Evolutionary conservation across 2,888 invertebrate genomes (phyloP).

Genomic region (Acronicta alni): DNA sequence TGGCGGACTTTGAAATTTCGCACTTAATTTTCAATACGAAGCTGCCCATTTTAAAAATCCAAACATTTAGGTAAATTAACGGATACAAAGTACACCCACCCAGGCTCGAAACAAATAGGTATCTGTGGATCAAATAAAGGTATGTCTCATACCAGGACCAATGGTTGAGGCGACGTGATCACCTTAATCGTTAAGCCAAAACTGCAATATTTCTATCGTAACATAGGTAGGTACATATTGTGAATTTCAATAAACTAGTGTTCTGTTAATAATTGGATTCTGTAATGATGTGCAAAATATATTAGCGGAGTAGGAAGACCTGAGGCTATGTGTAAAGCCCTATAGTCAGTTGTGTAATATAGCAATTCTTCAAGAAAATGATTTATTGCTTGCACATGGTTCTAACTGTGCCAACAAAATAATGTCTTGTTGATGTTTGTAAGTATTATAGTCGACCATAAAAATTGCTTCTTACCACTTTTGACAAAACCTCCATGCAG

Average conservation of each 20-base stretch:
- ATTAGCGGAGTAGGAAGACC: conserved; percentile 26
- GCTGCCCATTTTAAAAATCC: no score
- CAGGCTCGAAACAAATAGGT: no score
- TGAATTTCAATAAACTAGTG: conserved; percentile 20
- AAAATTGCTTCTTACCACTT: no score
- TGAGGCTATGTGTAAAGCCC: conserved; percentile 47
- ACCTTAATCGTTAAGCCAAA: no score
- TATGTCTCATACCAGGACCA: no score
- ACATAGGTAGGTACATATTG: no score
- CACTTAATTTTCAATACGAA: neutral
- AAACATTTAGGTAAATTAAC: no score
- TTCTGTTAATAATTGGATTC: conserved; percentile 36
- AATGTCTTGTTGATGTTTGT: conserved; percentile 44
- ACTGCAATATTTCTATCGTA: no score
- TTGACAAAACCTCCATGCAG: no score
- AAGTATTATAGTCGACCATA: neutral
- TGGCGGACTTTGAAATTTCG: neutral
- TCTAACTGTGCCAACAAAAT: conserved; percentile 36
- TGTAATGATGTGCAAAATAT: conserved; percentile 28
- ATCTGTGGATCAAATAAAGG: no score
- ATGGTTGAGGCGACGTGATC: no score
- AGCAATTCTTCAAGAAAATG: conserved; percentile 29
- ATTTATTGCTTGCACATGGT: conserved; percentile 45
- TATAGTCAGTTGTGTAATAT: conserved; percentile 40
- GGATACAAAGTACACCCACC: no score